Evolutionary conservation across 2,888 invertebrate genomes (phyloP), one percentile per base, ranked within the genome.

Genomic region (Arctia plantaginis): DNA sequence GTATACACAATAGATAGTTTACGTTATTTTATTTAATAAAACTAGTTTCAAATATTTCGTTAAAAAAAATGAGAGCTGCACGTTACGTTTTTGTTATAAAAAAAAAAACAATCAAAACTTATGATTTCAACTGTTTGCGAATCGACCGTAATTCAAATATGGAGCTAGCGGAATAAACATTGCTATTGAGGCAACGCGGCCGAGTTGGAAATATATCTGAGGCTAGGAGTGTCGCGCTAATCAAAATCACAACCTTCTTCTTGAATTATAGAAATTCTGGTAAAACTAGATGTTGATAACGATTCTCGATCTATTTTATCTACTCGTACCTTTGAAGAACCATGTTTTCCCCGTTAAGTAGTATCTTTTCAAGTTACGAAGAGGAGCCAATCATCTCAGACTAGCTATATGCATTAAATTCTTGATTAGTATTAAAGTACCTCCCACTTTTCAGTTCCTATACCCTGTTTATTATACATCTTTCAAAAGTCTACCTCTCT

Each of bases 131-230:
- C 10, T 13, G 75, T 70, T 55, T 30, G 7, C 62, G 75, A 68
- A 74, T 71, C 47, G 69, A 75, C 68, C 69, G 71, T 79, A 77
- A 80, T 77, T 81, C 30, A 75, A 81, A 77, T 73, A 27, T 79
- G 18, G 75, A 78, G 76, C 67, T 74, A 71, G 73, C 51, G 35
- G 74, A 74, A 59, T 75, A 79, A 83, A 80, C 77, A 78, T 72
- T 71, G 70, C 81, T 78, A 79, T 85, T 83, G 76, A 74, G 72
- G 77, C 66, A 72, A 80, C 73, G 65, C n/a, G 71, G 23, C 65
- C 66, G 72, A 73, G 71, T 73, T 77, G 74, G 73, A 80, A 80
- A 85, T 77, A 78, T 69, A 78, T 77, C 77, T 68, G 44, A 66
- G 70, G 18, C 12, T 71, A 68, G 68, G 75, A 68, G 30, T 75